phyloP scores from a whole-genome alignment of 2,797 vertebrate genomes.

The Mareca penelope region DNA sequence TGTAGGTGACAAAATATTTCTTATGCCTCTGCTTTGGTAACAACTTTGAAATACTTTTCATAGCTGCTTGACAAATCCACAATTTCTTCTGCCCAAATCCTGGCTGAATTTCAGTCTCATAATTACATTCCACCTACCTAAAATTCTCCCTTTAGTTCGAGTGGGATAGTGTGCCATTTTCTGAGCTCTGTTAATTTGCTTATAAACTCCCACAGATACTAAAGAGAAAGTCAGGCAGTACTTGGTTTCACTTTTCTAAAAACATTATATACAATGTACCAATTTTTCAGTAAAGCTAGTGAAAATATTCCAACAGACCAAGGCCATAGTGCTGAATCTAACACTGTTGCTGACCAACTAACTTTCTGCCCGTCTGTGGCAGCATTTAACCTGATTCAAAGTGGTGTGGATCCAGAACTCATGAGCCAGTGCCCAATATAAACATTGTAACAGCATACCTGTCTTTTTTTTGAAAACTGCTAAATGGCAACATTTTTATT shows the following conservation, averaged over 20 bases:
- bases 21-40: background rate
- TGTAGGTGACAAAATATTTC: background rate
- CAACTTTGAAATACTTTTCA: background rate
- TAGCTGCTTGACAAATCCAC: background rate
- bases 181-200: background rate
- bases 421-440: background rate
- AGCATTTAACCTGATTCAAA: background rate
- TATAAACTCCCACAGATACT: background rate
- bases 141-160: background rate
- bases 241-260: background rate
- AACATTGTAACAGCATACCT: background rate
- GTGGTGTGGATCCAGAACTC: background rate
- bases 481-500: background rate
- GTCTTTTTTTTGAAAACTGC: background rate
- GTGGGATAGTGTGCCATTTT: background rate
- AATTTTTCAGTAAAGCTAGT: background rate
- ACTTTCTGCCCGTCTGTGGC: background rate
- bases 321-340: background rate
- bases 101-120: slow-evolving; percentile 12
- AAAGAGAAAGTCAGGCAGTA: slow-evolving; percentile 13
- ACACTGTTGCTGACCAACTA: background rate
- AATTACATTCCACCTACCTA: slow-evolving; percentile 13
- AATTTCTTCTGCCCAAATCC: background rate
- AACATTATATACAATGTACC: background rate
- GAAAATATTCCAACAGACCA: background rate